phyloP scores from a whole-genome alignment of 2,797 vertebrate genomes.

The Enteromius viviparus region DNA sequence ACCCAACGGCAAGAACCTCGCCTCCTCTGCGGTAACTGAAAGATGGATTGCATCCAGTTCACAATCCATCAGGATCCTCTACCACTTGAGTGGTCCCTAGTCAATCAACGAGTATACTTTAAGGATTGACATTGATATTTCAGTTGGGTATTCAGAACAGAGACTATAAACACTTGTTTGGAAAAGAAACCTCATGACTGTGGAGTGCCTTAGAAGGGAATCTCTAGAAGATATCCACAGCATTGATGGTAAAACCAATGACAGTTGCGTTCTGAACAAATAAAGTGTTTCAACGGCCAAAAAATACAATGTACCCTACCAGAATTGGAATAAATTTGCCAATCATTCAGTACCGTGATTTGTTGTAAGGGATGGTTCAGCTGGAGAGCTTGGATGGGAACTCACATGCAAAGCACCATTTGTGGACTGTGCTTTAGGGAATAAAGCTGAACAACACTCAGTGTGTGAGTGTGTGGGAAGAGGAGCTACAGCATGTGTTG shows the following conservation, averaged over 20 bases:
- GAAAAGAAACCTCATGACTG: not conserved
- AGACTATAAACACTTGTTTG: slow-evolving; percentile 10
- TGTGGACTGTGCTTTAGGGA: slow-evolving; percentile 25
- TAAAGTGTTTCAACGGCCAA: not conserved
- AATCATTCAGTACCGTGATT: not conserved
- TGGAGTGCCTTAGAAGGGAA: not conserved
- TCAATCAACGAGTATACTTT: slow-evolving; percentile 39
- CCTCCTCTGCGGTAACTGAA: slow-evolving; percentile 34
- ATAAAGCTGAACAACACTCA: slow-evolving; percentile 34
- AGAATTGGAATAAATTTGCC: not conserved
- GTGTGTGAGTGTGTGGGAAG: slow-evolving; percentile 41
- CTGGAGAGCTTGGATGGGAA: slow-evolving; percentile 3
- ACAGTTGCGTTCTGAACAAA: not conserved
- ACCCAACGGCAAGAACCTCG: not conserved
- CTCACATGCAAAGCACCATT: slow-evolving; percentile 32
- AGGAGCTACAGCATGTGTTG: slow-evolving; percentile 21
- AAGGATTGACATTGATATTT: slow-evolving; percentile 29
- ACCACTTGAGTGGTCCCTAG: slow-evolving; percentile 19
- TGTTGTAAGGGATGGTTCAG: not conserved
- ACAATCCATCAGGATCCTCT: slow-evolving; percentile 42
- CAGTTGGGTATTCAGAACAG: slow-evolving; percentile 21
- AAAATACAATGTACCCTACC: not conserved
- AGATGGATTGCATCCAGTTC: slow-evolving; percentile 29
- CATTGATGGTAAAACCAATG: not conserved
- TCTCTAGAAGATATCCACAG: not conserved